Base-by-base conservation (phyloP, 2,113 vertebrate species). In the Peucedramus taeniatus region DNA sequence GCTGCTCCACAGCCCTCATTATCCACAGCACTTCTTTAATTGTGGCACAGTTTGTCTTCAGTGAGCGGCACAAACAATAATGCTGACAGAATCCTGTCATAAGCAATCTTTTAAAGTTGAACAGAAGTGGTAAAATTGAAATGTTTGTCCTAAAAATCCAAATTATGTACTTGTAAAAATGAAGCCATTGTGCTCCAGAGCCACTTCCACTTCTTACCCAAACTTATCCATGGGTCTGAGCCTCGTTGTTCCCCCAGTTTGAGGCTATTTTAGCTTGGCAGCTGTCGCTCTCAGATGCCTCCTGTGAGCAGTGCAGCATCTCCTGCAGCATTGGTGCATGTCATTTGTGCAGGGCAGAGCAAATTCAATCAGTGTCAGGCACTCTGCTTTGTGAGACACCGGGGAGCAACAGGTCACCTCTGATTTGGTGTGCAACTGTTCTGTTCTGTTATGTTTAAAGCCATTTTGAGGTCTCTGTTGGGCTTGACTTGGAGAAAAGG, bases 351-450 rank as follows among this genome's bases (percentile, higher is more conserved):
- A 80, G 82, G 47, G 74, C 27, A 79, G 81, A 72, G 70, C 45
- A 72, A 15, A 83, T 28, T 19, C n/a, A 8, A 24, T n/a, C 81
- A 44, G 79, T 49, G 57, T 30, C 63, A 5, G 16, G 30, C 68
- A 22, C 63, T 37, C 75, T 69, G 82, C 10, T 49, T 28, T 39
- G 72, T 21, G 74, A 84, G 54, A 11, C 3, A 4, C 60, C 3
- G 12, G 44, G 83, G 89, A 94, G 83, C 94, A 95, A 94, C 95
- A 94, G 85, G 92, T 94, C 88, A 39, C 71, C 82, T 70, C 57
- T 40, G 70, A 17, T 77, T 74, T 26, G 51, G 11, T 54, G 60
- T 66, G 77, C 37, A 40, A 1, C 66, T 80, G 0, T 33, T 77
- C 5, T 2, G 5, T 63, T 56, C 66, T 69, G 68, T n/a, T 7